These are phyloP conservation scores for Stichopus horrens DNA, from an alignment of 53 echinoderm and acorn worm species.

Conservation along the genomic window DNA sequence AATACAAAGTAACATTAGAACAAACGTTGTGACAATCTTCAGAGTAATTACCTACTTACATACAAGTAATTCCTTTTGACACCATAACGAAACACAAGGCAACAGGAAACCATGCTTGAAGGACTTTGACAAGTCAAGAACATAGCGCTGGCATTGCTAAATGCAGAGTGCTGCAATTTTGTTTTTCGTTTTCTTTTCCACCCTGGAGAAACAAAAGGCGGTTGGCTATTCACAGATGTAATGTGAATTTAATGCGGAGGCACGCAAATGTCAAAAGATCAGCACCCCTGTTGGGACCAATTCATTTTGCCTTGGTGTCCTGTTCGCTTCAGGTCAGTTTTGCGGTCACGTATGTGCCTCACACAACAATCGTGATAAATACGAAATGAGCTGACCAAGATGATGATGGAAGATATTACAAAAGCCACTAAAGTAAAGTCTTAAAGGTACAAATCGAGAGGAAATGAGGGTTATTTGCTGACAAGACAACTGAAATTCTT, in stretches of 20 bases:
- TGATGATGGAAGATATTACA: conserved; percentile 25
- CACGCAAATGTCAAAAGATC: conserved; percentile 39
- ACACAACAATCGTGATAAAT: conserved; percentile 29
- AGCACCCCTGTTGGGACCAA: conserved; percentile 28
- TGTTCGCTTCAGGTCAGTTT: conserved; percentile 30
- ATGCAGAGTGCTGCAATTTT: not conserved
- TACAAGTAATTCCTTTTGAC: conserved; percentile 25
- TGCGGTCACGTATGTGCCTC: conserved; percentile 35
- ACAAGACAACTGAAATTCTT: conserved; percentile 5
- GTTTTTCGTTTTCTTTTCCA: conserved; percentile 1
- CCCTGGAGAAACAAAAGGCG: conserved; percentile 37
- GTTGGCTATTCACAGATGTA: conserved; percentile 18
- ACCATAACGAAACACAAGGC: conserved; percentile 42
- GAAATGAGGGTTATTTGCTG: conserved; percentile 14
- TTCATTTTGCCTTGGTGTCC: conserved; percentile 32
- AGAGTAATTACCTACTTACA: not conserved
- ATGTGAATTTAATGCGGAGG: conserved; percentile 12
- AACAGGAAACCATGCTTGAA: conserved; percentile 2
- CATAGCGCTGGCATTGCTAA: no score
- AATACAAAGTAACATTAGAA: not conserved
- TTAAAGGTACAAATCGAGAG: not conserved
- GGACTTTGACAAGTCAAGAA: conserved; percentile 22
- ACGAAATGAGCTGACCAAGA: conserved; percentile 19
- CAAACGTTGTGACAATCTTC: not conserved
- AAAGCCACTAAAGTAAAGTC: not conserved